Evolutionary conservation across 2,888 invertebrate genomes (phyloP).

Genomic region (Tetragonisca angustula): DNA sequence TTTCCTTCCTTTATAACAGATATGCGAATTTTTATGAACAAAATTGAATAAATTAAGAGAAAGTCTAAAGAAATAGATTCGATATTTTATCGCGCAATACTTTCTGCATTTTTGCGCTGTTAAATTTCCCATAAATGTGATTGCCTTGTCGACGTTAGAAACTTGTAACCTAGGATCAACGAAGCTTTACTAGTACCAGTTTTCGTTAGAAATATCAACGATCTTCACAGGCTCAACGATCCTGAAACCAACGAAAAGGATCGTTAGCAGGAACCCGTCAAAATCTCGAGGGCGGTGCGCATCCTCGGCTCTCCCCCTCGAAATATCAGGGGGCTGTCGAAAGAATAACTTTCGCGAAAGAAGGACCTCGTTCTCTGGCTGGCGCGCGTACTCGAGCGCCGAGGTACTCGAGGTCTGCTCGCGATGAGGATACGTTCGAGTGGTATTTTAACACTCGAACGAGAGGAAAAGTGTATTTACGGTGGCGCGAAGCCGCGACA

Average conservation of each 20-base stretch:
- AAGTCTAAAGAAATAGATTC: too few species aligned
- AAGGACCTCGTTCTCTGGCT: slow-evolving; percentile 8
- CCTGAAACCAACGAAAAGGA: neutral
- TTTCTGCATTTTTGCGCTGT: too few species aligned
- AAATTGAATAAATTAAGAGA: too few species aligned
- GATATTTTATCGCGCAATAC: too few species aligned
- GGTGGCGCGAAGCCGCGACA: slow-evolving; percentile 33
- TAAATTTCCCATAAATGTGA: too few species aligned
- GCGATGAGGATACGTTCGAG: slow-evolving; percentile 48
- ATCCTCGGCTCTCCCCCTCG: neutral
- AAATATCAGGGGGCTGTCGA: neutral
- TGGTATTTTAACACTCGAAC: slow-evolving; percentile 61
- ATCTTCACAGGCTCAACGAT: neutral
- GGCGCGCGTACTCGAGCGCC: slow-evolving; percentile 9
- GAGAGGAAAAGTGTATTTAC: slow-evolving; percentile 57
- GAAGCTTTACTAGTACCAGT: neutral
- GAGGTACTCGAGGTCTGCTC: slow-evolving; percentile 33
- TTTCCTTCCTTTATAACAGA: too few species aligned
- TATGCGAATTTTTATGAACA: too few species aligned
- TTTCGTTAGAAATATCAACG: neutral
- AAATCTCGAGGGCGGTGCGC: neutral
- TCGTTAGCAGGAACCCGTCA: neutral
- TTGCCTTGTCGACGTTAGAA: neutral
- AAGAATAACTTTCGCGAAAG: slow-evolving; percentile 28
- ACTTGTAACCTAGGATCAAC: neutral